Percentiles rank a stretch among this genome's conserved stretches.
phyloP scores from a whole-genome alignment of 2,113 vertebrate genomes.

The Madoqua kirkii region DNA sequence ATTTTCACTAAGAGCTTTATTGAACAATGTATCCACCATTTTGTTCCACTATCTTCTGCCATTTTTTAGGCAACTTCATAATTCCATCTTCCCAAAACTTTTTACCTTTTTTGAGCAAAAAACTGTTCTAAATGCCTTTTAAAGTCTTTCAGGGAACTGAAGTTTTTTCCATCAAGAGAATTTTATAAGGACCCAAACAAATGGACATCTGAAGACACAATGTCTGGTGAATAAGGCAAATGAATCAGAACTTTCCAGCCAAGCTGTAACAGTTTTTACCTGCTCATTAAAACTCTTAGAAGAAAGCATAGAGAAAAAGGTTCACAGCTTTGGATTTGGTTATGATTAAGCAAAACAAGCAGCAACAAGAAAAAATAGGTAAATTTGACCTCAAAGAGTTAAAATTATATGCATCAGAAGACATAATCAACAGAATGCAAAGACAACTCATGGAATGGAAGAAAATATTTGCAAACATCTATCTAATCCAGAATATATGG shows the following conservation, averaged over 20 bases:
- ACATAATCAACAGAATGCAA: background rate
- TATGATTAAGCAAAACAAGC: background rate
- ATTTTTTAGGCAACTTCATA: background rate
- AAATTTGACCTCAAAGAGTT: background rate
- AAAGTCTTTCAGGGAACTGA: background rate
- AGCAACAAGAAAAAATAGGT: background rate
- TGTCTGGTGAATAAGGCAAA: background rate
- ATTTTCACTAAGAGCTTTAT: background rate
- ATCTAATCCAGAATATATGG: background rate
- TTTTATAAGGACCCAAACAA: background rate
- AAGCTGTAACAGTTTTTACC: background rate
- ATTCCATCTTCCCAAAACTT: background rate
- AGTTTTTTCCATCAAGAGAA: background rate
- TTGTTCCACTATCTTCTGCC: background rate
- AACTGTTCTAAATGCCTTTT: background rate
- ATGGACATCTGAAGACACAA: background rate
- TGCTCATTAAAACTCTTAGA: background rate
- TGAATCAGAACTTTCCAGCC: background rate
- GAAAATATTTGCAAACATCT: background rate
- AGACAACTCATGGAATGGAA: background rate
- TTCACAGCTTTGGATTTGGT: background rate
- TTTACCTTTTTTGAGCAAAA: background rate
- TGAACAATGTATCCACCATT: background rate
- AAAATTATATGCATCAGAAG: background rate
- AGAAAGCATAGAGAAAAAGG: background rate